phyloP scores from a whole-genome alignment of 2,113 vertebrate genomes.

The Urocitellus parryii region DNA sequence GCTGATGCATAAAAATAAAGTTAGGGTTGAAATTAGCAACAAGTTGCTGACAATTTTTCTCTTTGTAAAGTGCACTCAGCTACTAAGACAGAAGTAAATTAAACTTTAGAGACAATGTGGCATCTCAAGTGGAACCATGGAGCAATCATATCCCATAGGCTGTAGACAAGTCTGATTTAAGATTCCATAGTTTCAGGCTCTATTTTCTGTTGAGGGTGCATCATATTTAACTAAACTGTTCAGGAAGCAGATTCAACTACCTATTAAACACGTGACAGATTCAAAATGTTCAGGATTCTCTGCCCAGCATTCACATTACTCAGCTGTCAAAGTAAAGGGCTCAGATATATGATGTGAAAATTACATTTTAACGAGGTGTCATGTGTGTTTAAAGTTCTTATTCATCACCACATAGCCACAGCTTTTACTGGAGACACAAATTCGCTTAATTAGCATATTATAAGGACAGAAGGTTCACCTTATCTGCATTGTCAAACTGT shows the following conservation, averaged over 20 bases:
- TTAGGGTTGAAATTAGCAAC: conserved; percentile 67
- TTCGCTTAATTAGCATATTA: conserved; percentile 87
- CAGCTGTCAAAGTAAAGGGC: conserved; percentile 86
- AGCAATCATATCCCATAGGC: background rate
- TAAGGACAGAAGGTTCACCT: conserved; percentile 86
- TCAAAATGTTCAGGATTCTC: conserved; percentile 79
- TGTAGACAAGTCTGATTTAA: conserved; percentile 57
- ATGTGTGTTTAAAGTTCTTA: conserved; percentile 89
- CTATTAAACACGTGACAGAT: conserved; percentile 72
- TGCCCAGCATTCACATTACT: conserved; percentile 85
- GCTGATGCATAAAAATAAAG: conserved; percentile 73
- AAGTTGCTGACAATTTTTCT: conserved; percentile 22
- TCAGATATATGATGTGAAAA: conserved; percentile 89
- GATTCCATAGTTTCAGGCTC: background rate
- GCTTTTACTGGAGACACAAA: conserved; percentile 84
- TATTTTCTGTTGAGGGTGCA: background rate
- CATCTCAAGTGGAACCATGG: background rate
- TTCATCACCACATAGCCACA: conserved; percentile 86
- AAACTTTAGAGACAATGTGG: background rate
- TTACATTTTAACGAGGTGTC: conserved; percentile 90
- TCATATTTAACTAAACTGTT: rapidly evolving
- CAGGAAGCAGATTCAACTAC: conserved; percentile 68
- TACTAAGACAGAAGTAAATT: conserved; percentile 19
- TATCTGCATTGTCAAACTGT: conserved; percentile 82
- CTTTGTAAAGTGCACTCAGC: conserved; percentile 49